These are phyloP conservation scores for Lycodopsis pacificus DNA, from an alignment of 2,797 vertebrate genomes.

Conservation along the genomic window DNA sequence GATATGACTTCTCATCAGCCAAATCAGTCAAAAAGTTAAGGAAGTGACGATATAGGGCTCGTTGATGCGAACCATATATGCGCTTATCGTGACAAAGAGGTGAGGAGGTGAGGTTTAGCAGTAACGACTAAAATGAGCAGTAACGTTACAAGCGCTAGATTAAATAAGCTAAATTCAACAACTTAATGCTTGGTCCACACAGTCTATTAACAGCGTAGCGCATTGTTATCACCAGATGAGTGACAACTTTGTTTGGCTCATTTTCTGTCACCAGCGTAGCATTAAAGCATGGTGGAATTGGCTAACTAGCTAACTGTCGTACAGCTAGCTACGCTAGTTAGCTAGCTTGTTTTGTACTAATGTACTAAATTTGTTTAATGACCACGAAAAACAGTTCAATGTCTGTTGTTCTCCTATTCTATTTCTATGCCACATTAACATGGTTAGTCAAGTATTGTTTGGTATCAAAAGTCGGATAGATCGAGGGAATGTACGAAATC, in stretches of 20 bases:
- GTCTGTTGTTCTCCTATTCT: not conserved
- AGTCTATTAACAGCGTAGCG: not conserved
- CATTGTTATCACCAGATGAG: not conserved
- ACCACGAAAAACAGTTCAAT: not conserved
- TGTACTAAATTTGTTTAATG: not conserved
- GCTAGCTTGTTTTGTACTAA: too few relatives aligned
- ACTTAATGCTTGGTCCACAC: not conserved
- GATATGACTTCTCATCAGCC: slow-evolving; percentile 29
- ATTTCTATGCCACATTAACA: not conserved
- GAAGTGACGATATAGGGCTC: slow-evolving; percentile 4
- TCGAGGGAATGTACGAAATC: not conserved
- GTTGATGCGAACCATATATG: not conserved
- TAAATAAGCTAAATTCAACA: not conserved
- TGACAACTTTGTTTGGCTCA: not conserved
- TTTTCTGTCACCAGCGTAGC: too few relatives aligned
- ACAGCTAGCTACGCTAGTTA: not conserved
- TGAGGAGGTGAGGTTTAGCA: not conserved
- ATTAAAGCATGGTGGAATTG: too few relatives aligned
- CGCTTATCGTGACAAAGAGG: not conserved
- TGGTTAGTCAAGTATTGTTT: not conserved
- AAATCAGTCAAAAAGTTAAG: slow-evolving; percentile 2
- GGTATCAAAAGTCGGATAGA: not conserved
- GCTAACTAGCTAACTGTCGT: too few relatives aligned
- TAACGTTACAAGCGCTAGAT: not conserved
- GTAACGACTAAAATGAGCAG: not conserved